Evolutionary conservation across 1,140 invertebrate species (phyloP), one percentile per base, ranked within the genome.

Genomic region (Hylaeus volcanicus): DNA sequence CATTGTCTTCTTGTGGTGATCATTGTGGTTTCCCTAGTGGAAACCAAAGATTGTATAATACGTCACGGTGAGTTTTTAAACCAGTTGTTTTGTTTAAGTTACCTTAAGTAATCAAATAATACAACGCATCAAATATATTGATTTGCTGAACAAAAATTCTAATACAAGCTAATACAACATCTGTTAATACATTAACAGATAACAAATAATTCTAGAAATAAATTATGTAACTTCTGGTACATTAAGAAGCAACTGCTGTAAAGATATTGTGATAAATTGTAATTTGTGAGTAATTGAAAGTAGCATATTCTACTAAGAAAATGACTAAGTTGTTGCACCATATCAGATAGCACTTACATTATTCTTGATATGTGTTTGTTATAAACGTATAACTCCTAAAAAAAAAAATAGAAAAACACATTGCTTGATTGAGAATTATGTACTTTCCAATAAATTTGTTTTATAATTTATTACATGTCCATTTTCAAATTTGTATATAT

Each of bases 41-140:
- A 91, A 92, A 89, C 87, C 88, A 87, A 83, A 86, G 91, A 69
- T 63, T 86, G 71, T 70, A 88, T 90, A 89, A 79, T 91, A 89
- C 78, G 86, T 75, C 86, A 92, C 88, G 88, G 91, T 92, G 74
- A 92, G 91, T 89, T 65, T 71, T 63, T 73, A 65, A 80, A 12
- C 43, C 37, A 60, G n/a, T 8, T 53, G 5, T 48, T 60, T 11
- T 45, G 14, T 37, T 41, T 77, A 48, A n/a, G 8, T 69, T 41
- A 14, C 3, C 26, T 12, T 26, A 60, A 43, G 41, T 5, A 39
- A 3, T 15, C 12, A 63, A 5, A 9, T 2, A 5, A 9, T n/a
- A 39, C 15, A 39, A 63, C 15, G 5, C 43, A 45, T 15, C 4
- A 41, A n/a, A 9, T 5, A 5, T 14, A 51, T 39, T 37, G 11